phyloP scores from a whole-genome alignment of 2,797 vertebrate genomes.

The Poliocrania exsul region DNA sequence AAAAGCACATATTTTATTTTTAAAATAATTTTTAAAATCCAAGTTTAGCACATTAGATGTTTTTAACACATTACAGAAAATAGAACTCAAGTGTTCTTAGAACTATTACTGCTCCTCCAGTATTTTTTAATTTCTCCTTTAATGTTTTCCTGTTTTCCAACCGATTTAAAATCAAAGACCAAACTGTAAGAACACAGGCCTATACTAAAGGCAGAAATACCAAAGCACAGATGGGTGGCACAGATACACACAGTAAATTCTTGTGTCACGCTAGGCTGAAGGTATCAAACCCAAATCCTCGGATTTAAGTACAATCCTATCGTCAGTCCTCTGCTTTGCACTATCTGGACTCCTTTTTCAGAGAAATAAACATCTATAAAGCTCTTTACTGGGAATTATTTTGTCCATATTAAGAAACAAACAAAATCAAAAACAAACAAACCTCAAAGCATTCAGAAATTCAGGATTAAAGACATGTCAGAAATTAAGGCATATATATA shows the following conservation, averaged over 20 bases:
- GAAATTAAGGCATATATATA: not conserved
- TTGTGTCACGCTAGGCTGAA: not conserved
- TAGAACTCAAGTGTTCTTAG: not conserved
- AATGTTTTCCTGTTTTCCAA: not conserved
- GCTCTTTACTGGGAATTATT: conserved; percentile 6
- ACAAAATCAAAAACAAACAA: not conserved
- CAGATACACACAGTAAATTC: not conserved
- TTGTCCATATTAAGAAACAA: not conserved
- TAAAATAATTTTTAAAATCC: not conserved
- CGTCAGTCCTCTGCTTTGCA: not conserved
- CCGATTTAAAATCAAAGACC: not conserved
- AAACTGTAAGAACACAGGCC: not conserved
- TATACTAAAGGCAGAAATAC: not conserved
- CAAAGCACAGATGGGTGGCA: conserved; percentile 35
- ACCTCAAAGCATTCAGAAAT: not conserved
- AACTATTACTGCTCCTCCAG: not conserved
- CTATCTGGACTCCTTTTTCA: not conserved
- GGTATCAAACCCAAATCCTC: conserved; percentile 22
- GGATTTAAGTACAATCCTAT: conserved; percentile 21
- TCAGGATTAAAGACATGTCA: not conserved
- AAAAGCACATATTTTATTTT: not conserved
- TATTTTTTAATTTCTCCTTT: not conserved
- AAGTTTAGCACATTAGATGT: not conserved
- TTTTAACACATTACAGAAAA: not conserved
- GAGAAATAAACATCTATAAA: conserved; percentile 7